Percentiles rank a stretch among this genome's conserved stretches.
These are phyloP conservation scores for Sphaerophoria taeniata DNA, from an alignment of 2,888 invertebrate genomes.

Conservation along the genomic window DNA sequence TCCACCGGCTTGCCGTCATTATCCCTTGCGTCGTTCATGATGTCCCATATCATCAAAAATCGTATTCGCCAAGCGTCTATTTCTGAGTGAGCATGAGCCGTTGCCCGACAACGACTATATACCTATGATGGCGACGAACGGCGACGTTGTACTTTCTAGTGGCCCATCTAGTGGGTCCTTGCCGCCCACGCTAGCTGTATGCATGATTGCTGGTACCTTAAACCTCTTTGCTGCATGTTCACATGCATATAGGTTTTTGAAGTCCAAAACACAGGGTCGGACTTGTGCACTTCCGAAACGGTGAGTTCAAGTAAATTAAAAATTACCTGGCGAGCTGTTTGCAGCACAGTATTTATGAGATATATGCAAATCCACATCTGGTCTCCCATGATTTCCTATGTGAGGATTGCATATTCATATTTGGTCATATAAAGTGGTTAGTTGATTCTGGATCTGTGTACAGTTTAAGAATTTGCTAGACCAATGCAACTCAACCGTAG, in stretches of 20 bases:
- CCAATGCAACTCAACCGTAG: constrained; percentile 71
- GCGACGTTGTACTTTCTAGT: constrained; percentile 74
- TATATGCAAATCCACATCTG: constrained; percentile 5
- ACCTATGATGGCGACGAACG: constrained; percentile 39
- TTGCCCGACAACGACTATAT: constrained; percentile 28
- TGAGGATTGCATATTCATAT: constrained; percentile 71
- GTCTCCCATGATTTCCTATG: constrained; percentile 19
- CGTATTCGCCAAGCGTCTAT: constrained; percentile 41
- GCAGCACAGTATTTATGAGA: background rate
- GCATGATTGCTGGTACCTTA: constrained; percentile 39
- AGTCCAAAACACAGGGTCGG: constrained; percentile 11
- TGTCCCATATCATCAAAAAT: constrained; percentile 74
- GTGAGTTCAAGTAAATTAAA: background rate
- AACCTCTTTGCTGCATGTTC: constrained; percentile 48
- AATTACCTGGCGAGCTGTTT: background rate
- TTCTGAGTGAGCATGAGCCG: constrained; percentile 6
- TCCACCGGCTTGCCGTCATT: constrained; percentile 58
- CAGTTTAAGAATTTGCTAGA: constrained; percentile 73
- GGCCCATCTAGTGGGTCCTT: constrained; percentile 67
- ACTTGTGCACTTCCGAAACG: background rate
- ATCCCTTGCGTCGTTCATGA: constrained; percentile 64
- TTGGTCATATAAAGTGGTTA: constrained; percentile 77
- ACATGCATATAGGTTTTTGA: constrained; percentile 24
- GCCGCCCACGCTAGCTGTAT: constrained; percentile 53
- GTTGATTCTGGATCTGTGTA: constrained; percentile 75